Evolutionary conservation across 2,888 invertebrate genomes (phyloP).

Genomic region (Bimastos eiseni): DNA sequence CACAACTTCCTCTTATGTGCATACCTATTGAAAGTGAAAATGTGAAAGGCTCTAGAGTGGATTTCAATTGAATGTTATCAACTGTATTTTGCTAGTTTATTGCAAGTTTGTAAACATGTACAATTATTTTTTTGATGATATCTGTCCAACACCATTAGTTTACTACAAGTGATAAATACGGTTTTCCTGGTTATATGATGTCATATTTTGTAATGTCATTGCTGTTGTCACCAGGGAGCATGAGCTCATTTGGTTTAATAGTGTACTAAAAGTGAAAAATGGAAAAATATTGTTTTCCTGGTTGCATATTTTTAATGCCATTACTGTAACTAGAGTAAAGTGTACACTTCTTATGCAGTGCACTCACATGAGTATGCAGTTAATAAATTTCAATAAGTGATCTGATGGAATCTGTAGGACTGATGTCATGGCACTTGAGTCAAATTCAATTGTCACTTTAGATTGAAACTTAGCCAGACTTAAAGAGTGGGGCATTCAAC

Average conservation of each 20-base stretch:
- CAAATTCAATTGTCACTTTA: neutral
- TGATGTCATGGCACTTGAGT: neutral
- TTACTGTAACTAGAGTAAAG: too few relatives aligned
- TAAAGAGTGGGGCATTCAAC: too few relatives aligned
- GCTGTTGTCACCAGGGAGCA: neutral
- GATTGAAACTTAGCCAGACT: too few relatives aligned
- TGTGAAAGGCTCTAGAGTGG: neutral
- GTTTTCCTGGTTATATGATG: neutral
- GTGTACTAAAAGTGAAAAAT: too few relatives aligned
- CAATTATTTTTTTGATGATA: too few relatives aligned
- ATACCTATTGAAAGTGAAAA: neutral
- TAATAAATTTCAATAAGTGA: neutral
- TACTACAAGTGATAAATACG: neutral
- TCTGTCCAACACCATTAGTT: neutral
- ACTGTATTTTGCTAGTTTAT: neutral
- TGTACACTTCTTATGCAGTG: neutral
- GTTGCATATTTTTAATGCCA: too few relatives aligned
- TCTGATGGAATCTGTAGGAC: neutral
- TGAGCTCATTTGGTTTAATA: neutral
- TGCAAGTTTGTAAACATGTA: neutral
- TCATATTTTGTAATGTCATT: neutral
- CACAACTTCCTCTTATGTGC: neutral
- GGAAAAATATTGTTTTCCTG: too few relatives aligned
- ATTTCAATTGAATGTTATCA: neutral
- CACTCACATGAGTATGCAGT: neutral